Conservation (phyloP, 92 coral and sea anemone genomes). For the Phenganax marumi region DNA sequence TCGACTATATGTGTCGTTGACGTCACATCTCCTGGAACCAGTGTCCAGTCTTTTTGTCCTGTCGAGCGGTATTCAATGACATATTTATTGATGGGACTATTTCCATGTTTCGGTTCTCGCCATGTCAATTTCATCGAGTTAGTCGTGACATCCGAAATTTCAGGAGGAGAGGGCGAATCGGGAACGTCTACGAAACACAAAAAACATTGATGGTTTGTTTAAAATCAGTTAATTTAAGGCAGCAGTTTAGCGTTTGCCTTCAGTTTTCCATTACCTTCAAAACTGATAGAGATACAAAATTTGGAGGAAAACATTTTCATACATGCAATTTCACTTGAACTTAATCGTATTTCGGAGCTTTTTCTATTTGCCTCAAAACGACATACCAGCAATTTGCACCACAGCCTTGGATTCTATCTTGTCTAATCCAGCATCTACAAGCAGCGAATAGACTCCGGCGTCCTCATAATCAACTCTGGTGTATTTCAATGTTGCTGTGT, state of each 20-base stretch:
- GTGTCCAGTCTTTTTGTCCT: slow-evolving; percentile 35
- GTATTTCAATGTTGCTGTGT: slow-evolving; percentile 1
- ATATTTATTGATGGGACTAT: slow-evolving; percentile 23
- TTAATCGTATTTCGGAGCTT: no score
- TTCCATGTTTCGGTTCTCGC: slow-evolving; percentile 13
- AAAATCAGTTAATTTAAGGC: not conserved
- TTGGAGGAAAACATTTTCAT: no score
- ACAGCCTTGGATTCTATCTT: slow-evolving; percentile 21
- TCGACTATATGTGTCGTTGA: slow-evolving; percentile 19
- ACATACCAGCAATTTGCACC: slow-evolving; percentile 23
- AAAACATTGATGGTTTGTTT: not conserved
- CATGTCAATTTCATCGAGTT: slow-evolving; percentile 29
- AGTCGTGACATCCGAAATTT: slow-evolving; percentile 23
- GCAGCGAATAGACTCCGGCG: slow-evolving; percentile 26
- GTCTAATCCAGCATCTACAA: slow-evolving; percentile 24
- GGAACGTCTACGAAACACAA: slow-evolving; percentile 13
- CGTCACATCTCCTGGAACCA: slow-evolving; percentile 33
- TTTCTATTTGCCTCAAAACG: no score
- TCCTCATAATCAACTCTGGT: slow-evolving; percentile 24
- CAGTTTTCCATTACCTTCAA: no score
- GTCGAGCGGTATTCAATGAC: slow-evolving; percentile 33
- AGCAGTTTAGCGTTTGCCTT: not conserved
- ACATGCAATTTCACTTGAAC: not conserved
- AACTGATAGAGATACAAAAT: no score
- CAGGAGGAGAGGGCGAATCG: slow-evolving; percentile 34